Conservation (phyloP, 2,797 vertebrate species). For the Spheniscus humboldti region DNA sequence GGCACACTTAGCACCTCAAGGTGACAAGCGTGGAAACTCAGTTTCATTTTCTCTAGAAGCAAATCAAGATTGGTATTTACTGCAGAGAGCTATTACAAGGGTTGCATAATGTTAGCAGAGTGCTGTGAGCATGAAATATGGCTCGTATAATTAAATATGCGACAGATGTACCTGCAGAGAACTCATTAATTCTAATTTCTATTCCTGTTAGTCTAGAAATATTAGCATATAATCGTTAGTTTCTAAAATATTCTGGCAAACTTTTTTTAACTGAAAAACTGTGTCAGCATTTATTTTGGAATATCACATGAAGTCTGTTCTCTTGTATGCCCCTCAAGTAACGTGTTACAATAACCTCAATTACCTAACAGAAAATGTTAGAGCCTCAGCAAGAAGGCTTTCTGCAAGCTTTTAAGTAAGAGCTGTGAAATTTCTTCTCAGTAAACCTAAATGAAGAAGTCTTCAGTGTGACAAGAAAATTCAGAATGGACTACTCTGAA, state of each 20-base stretch:
- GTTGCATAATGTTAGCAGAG: constrained; percentile 9
- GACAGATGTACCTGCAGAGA: constrained; percentile 47
- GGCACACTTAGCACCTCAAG: background rate
- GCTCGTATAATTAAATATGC: background rate
- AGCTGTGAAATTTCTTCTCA: background rate
- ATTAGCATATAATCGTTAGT: constrained; percentile 57
- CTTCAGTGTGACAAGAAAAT: background rate
- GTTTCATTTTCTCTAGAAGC: background rate
- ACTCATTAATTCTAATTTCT: constrained; percentile 56
- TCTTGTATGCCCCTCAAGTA: constrained; percentile 27
- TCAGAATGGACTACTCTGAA: background rate
- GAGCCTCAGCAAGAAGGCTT: background rate
- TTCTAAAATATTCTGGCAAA: constrained; percentile 57
- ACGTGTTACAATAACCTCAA: constrained; percentile 37
- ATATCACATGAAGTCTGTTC: constrained; percentile 1
- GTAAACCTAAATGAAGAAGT: background rate
- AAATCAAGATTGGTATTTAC: background rate
- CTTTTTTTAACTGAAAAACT: constrained; percentile 50
- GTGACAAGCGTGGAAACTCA: background rate
- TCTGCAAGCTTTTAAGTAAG: background rate
- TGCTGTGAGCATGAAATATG: background rate
- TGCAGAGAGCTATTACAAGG: background rate
- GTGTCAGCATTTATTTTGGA: constrained; percentile 60
- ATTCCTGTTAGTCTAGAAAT: constrained; percentile 62
- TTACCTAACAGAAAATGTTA: constrained; percentile 6